phyloP scores from a whole-genome alignment of 2,113 vertebrate genomes.

The Andinoacara biseriatus region DNA sequence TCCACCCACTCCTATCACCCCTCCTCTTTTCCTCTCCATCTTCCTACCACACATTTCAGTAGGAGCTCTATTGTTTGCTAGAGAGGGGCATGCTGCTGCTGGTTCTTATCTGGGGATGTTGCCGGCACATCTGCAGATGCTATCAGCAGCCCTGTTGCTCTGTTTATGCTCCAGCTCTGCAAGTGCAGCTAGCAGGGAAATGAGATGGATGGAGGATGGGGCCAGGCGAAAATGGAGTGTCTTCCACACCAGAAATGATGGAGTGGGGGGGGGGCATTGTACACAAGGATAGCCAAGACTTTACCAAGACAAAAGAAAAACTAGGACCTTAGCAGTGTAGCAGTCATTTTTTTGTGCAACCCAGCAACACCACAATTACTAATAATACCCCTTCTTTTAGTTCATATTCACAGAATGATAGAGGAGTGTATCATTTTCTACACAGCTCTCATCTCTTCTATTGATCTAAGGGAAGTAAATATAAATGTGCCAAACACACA shows the following conservation, averaged over 20 bases:
- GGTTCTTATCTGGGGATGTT: conserved; percentile 59
- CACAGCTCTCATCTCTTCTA: not conserved
- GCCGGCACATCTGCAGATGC: conserved; percentile 72
- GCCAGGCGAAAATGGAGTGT: conserved; percentile 29
- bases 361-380: not conserved
- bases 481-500: conserved; percentile 17
- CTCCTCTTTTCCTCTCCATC: conserved; percentile 30
- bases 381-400: not conserved
- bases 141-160: conserved; percentile 60
- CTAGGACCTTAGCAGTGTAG: not conserved
- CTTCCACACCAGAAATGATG: conserved; percentile 42
- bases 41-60: conserved; percentile 45
- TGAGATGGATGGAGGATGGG: conserved; percentile 56
- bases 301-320: not conserved
- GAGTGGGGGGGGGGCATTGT: not conserved
- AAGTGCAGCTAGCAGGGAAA: conserved; percentile 48
- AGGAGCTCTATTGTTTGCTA: conserved; percentile 54
- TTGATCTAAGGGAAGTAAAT: conserved; percentile 27
- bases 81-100: conserved; percentile 53
- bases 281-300: not conserved
- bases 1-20: conserved; percentile 34
- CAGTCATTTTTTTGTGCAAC: not conserved
- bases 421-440: not conserved
- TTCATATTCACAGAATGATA: conserved; percentile 1
- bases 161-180: conserved; percentile 52